phyloP scores from a whole-genome alignment of 2,888 invertebrate species.

The Drosophila paracracens region DNA sequence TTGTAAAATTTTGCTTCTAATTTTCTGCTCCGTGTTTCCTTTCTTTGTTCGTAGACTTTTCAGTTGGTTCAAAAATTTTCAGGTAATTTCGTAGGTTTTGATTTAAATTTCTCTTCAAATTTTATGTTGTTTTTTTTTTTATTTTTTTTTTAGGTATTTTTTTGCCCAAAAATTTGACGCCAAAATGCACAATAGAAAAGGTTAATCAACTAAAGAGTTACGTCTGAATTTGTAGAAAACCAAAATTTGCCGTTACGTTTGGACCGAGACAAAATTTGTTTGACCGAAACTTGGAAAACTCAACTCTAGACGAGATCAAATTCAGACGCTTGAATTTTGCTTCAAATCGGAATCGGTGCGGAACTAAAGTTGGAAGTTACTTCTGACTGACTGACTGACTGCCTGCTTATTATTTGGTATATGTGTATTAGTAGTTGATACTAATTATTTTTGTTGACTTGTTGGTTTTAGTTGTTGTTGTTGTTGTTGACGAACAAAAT shows the following conservation, averaged over 20 bases:
- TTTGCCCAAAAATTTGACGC: constrained; percentile 58
- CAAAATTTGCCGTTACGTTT: constrained; percentile 58
- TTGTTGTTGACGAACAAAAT: constrained; percentile 71
- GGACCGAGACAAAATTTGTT: constrained; percentile 68
- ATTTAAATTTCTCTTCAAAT: constrained; percentile 57
- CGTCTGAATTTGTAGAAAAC: constrained; percentile 81
- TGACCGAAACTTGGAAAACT: constrained; percentile 71
- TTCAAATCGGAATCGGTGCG: constrained; percentile 78
- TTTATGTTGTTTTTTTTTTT: constrained; percentile 40
- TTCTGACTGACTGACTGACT: constrained; percentile 52
- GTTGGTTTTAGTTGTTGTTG: constrained; percentile 43
- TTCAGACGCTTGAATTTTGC: constrained; percentile 82
- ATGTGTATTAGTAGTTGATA: constrained; percentile 22
- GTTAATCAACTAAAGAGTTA: constrained; percentile 71
- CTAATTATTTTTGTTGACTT: constrained; percentile 32
- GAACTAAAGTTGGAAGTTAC: constrained; percentile 54
- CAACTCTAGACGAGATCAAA: constrained; percentile 74
- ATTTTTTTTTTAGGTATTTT: constrained; percentile 9
- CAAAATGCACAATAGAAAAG: constrained; percentile 70
- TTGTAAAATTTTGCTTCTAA: constrained; percentile 72
- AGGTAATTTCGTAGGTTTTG: constrained; percentile 84
- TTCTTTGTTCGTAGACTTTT: constrained; percentile 58
- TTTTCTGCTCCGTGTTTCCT: constrained; percentile 39
- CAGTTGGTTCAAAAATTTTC: constrained; percentile 75
- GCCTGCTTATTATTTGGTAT: constrained; percentile 55